Evolutionary conservation across 2,888 invertebrate genomes (phyloP), one percentile per base, ranked within the genome.

Genomic region (Macrophya alboannulata): DNA sequence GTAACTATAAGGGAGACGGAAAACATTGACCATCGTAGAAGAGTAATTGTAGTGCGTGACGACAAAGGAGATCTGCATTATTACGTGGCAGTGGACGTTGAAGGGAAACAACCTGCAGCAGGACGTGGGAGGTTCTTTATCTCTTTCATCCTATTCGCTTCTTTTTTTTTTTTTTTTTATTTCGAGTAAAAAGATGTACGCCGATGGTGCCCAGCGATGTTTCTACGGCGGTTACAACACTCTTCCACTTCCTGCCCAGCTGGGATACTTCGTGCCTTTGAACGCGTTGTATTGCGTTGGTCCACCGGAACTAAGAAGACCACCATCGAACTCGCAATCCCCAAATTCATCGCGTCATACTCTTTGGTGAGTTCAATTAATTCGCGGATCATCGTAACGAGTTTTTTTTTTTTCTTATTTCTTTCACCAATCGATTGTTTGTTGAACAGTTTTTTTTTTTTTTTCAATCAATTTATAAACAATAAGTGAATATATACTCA

Each of bases 181-280:
- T n/a, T 31, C 1, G 3, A 43, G 40, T 12, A 1, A 9, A n/a
- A 83, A 72, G 31, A 90, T 89, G 90, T 88, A 89, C 87, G 87
- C 87, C 21, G 87, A 84, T 81, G 87, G 85, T 55, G 85, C 89
- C 12, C 88, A 87, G 48, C 87, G 88, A 85, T 89, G 88, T 83
- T 89, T 88, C 84, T 88, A 89, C 86, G 88, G 89, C 59, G 86
- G 88, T 82, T 89, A 88, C 79, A 88, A 88, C 85, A 89, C 89
- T 71, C 86, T 90, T 8, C 90, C 90, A 2, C 86, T 90, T 86
- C 88, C 91, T 25, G 91, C 90, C 6, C 91, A 91, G 87, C 87
- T 91, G 84, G 91, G 91, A 48, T 92, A 92, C 81, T 92, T 91
- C 84, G 89, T 91, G 72, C 90, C 91, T 85, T 88, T 92, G 59